Evolutionary conservation across 2,888 invertebrate species (phyloP).

Genomic region (Linyphia triangularis): DNA sequence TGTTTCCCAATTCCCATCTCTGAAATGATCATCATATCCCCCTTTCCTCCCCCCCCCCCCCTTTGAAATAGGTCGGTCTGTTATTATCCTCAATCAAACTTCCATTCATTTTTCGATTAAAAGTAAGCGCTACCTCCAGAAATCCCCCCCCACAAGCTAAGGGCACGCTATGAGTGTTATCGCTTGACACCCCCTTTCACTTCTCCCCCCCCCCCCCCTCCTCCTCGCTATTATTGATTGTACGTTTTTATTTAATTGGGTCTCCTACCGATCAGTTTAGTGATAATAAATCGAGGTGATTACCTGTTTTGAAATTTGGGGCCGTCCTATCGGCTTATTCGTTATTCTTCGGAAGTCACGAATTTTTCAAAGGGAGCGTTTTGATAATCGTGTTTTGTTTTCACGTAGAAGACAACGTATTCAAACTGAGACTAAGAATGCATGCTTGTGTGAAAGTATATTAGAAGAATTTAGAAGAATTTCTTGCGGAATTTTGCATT

Average conservation of each 20-base stretch:
- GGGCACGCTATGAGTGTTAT: background rate
- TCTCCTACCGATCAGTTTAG: background rate
- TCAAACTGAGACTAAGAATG: no score
- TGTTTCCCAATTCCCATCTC: no score
- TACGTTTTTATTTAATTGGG: conserved; percentile 12
- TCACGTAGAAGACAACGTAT: no score
- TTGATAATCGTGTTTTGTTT: no score
- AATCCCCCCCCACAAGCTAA: background rate
- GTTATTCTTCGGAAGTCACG: background rate
- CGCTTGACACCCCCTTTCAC: background rate
- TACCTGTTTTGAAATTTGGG: background rate
- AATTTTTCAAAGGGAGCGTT: background rate
- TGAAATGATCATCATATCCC: background rate
- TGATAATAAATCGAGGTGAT: conserved; percentile 35
- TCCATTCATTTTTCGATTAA: conserved; percentile 37
- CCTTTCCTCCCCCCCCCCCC: background rate
- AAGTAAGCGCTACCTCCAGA: conserved; percentile 50
- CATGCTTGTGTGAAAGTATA: no score
- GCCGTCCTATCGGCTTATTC: background rate
- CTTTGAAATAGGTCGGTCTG: background rate
- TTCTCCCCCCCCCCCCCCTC: background rate
- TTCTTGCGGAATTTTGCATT: no score
- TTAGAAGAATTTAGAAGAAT: no score
- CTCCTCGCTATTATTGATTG: conserved; percentile 37
- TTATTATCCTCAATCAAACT: conserved; percentile 56